Evolutionary conservation across 2,888 invertebrate genomes (phyloP).

Genomic region (Ametastegia equiseti): DNA sequence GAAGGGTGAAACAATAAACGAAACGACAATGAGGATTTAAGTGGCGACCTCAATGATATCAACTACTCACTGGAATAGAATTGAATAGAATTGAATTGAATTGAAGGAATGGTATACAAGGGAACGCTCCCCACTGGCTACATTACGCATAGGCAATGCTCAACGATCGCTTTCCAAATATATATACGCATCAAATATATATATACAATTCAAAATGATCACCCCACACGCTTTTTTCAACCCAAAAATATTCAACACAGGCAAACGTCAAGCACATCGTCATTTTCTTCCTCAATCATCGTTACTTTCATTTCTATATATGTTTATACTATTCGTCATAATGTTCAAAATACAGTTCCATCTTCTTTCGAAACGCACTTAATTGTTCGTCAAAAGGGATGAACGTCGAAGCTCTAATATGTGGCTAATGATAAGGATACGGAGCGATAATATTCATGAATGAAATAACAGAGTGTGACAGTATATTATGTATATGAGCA

Average conservation of each 20-base stretch:
- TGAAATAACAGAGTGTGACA: constrained; percentile 31
- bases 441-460: constrained; percentile 3
- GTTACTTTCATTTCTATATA: background rate
- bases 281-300: background rate
- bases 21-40: constrained; percentile 75
- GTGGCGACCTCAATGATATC: constrained; percentile 76
- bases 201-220: background rate
- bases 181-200: background rate
- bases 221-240: background rate
- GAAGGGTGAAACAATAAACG: constrained; percentile 76
- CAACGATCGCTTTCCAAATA: constrained; percentile 38
- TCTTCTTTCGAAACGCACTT: no score
- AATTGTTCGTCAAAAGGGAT: no score
- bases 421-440: constrained; percentile 35
- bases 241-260: background rate
- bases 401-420: no score
- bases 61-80: constrained; percentile 75
- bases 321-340: no score
- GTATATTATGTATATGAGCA: no score
- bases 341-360: no score
- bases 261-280: background rate
- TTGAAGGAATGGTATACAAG: constrained; percentile 73
- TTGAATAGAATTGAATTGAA: constrained; percentile 76
- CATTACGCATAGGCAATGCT: constrained; percentile 27
- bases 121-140: constrained; percentile 59